Conservation (phyloP, 2,113 vertebrate species). For the Lates calcarifer region DNA sequence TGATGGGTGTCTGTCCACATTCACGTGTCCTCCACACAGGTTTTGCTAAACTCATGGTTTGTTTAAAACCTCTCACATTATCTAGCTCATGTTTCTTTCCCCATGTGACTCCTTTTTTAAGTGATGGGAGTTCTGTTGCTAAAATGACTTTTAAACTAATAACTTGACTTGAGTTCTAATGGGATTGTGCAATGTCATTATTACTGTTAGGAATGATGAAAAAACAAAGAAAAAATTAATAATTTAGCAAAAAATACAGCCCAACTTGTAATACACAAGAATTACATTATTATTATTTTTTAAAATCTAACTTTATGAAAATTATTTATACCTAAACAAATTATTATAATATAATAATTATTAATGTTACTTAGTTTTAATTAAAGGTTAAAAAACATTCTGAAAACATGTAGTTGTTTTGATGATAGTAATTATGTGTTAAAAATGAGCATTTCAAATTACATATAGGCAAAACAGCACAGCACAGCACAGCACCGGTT, state of each 20-base stretch:
- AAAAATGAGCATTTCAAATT: slow-evolving; percentile 8
- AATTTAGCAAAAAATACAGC: background rate
- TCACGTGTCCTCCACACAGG: background rate
- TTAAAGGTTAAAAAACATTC: background rate
- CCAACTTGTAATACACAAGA: background rate
- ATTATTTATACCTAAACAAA: background rate
- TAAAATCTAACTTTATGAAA: background rate
- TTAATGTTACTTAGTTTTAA: background rate
- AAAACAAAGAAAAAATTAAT: no score
- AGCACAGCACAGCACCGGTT: background rate
- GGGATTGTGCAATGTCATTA: background rate
- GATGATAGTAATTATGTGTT: background rate
- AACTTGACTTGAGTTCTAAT: background rate
- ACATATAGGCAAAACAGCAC: background rate
- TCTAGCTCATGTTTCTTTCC: no score
- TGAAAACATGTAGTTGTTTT: slow-evolving; percentile 1
- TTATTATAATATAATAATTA: slow-evolving; percentile 2
- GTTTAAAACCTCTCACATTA: no score
- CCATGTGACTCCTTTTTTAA: background rate
- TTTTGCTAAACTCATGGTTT: no score
- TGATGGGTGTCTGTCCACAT: no score
- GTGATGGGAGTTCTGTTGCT: background rate
- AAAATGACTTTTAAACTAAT: background rate
- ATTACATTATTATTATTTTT: no score
- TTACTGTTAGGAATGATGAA: background rate